These are phyloP conservation scores for Antheraea yamamai DNA, from an alignment of 2,888 invertebrate species.

Conservation along the genomic window DNA sequence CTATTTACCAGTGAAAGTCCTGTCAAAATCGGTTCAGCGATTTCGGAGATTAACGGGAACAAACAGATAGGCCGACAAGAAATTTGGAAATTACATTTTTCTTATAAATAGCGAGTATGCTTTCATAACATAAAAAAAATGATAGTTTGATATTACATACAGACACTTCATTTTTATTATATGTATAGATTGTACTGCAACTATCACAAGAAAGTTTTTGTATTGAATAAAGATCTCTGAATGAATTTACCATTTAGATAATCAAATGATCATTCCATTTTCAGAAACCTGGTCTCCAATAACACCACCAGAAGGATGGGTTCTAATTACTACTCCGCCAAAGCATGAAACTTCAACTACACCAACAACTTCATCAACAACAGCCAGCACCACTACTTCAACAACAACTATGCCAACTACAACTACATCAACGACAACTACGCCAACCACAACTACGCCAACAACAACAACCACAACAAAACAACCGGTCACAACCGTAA, in stretches of 20 bases:
- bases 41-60: too few relatives aligned
- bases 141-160: too few relatives aligned
- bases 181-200: too few relatives aligned
- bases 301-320: constrained; percentile 86
- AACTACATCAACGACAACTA: constrained; percentile 49
- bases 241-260: background rate
- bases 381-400: constrained; percentile 34
- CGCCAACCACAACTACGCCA: constrained; percentile 43
- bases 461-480: constrained; percentile 53
- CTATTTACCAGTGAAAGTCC: too few relatives aligned
- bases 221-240: background rate
- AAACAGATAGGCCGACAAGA: too few relatives aligned
- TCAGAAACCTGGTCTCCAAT: constrained; percentile 84
- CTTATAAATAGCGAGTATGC: too few relatives aligned
- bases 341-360: constrained; percentile 55
- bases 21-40: too few relatives aligned
- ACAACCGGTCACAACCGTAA: constrained; percentile 51
- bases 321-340: constrained; percentile 72
- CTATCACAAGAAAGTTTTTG: background rate
- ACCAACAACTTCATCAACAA: constrained; percentile 38
- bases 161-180: too few relatives aligned
- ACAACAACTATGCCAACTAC: constrained; percentile 40
- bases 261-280: constrained; percentile 32
- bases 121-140: too few relatives aligned
- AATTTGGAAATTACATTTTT: too few relatives aligned